These are phyloP conservation scores for Rhopalosiphum padi DNA, from an alignment of 1,140 invertebrate genomes.

Conservation along the genomic window DNA sequence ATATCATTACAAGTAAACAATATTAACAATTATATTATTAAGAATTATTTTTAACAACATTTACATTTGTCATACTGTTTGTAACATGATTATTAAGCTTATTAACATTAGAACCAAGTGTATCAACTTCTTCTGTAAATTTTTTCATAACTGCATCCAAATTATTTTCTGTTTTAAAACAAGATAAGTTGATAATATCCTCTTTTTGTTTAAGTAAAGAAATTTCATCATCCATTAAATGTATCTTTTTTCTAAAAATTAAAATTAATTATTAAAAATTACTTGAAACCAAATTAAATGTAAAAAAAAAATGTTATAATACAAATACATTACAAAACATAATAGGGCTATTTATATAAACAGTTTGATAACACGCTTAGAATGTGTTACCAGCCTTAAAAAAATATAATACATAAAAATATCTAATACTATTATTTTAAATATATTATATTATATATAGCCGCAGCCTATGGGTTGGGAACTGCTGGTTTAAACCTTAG, in stretches of 20 bases:
- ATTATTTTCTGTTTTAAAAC: neutral
- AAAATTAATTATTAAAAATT: neutral
- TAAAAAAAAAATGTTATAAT: neutral
- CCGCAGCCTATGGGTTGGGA: too few species aligned
- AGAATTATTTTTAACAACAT: neutral
- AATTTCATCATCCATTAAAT: neutral
- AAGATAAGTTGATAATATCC: neutral
- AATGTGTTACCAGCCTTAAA: too few species aligned
- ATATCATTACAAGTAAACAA: neutral
- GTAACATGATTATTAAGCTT: neutral
- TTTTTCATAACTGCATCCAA: neutral
- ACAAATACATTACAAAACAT: neutral
- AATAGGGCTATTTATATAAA: neutral
- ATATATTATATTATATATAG: too few species aligned
- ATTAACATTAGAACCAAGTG: neutral
- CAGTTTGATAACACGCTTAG: neutral
- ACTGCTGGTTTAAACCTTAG: too few species aligned
- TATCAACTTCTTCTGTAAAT: neutral
- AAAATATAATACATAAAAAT: too few species aligned
- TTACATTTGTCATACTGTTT: slow-evolving; percentile 23
- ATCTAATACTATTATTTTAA: too few species aligned
- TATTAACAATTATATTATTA: neutral
- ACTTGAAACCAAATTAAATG: neutral
- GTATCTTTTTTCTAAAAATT: slow-evolving; percentile 25
- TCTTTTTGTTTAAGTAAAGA: slow-evolving; percentile 1